Conservation (phyloP, 2,797 vertebrate species). For the Picus viridis region DNA sequence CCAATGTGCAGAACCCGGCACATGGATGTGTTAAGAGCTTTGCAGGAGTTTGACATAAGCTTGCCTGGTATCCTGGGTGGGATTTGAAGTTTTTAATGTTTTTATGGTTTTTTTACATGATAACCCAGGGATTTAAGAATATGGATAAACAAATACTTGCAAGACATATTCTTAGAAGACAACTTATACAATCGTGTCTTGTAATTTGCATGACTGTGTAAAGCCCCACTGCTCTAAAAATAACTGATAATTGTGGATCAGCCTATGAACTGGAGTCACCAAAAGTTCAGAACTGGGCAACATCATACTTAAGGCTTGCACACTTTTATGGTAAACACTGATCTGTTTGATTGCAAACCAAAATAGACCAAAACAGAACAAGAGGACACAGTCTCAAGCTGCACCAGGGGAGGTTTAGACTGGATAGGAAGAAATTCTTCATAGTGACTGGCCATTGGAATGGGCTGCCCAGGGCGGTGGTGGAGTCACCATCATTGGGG, state of each 20-base stretch:
- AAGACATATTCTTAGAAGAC: constrained; percentile 68
- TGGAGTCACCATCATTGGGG: too few species aligned
- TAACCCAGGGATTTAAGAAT: constrained; percentile 51
- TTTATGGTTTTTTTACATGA: neutral
- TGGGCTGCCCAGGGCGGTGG: too few species aligned
- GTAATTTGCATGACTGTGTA: constrained; percentile 68
- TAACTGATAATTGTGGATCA: constrained; percentile 73
- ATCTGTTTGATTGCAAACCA: constrained; percentile 13
- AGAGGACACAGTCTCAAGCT: too few species aligned
- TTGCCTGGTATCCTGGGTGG: neutral
- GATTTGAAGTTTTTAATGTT: too few species aligned
- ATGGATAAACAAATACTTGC: constrained; percentile 37
- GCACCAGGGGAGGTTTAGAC: too few species aligned
- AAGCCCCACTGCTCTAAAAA: constrained; percentile 65
- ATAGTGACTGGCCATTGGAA: too few species aligned
- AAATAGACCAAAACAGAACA: neutral
- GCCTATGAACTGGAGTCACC: constrained; percentile 50
- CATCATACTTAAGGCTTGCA: constrained; percentile 44
- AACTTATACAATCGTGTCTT: constrained; percentile 46
- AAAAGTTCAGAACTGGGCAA: constrained; percentile 64
- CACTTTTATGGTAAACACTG: neutral
- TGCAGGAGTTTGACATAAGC: neutral
- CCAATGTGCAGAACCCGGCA: too few species aligned
- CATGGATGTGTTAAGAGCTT: neutral
- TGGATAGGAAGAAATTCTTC: too few species aligned